These are phyloP conservation scores for Cricetomys ansorgei DNA, from an alignment of 2,113 vertebrate species.

Conservation along the genomic window DNA sequence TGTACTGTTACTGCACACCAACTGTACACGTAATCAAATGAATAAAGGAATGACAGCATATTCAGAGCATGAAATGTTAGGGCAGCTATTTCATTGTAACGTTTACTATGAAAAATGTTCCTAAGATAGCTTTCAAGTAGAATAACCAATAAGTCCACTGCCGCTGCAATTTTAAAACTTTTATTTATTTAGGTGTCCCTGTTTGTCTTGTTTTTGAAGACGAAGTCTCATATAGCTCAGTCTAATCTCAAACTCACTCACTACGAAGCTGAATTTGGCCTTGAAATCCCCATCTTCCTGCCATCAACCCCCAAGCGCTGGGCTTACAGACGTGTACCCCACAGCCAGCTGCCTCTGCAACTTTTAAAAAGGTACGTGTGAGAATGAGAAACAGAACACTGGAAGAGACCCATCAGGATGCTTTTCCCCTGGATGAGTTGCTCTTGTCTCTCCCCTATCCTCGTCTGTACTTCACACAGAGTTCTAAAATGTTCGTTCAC, in stretches of 20 bases:
- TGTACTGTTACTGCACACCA: neutral
- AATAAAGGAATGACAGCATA: neutral
- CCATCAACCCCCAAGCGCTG: neutral
- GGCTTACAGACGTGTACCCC: neutral
- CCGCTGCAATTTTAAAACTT: neutral
- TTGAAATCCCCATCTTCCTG: neutral
- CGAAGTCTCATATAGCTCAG: neutral
- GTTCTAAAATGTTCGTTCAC: neutral
- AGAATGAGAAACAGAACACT: neutral
- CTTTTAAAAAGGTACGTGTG: neutral
- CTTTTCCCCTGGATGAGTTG: neutral
- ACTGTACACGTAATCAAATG: neutral
- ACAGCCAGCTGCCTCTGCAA: neutral
- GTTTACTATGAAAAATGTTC: slow-evolving; percentile 22
- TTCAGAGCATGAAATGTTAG: slow-evolving; percentile 1
- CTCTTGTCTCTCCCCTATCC: neutral
- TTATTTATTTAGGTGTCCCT: neutral
- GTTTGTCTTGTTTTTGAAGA: neutral
- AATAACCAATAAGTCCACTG: neutral
- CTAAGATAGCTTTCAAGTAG: neutral
- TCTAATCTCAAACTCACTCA: neutral
- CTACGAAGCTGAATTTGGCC: neutral
- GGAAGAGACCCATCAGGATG: slow-evolving; percentile 12
- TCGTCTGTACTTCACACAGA: slow-evolving; percentile 28
- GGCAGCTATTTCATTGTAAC: slow-evolving; percentile 17